A percentile compares a stretch with the other conserved stretches of the same genome.
Conservation (phyloP, 2,888 invertebrate genomes). For the Andrena hattorfiana region DNA sequence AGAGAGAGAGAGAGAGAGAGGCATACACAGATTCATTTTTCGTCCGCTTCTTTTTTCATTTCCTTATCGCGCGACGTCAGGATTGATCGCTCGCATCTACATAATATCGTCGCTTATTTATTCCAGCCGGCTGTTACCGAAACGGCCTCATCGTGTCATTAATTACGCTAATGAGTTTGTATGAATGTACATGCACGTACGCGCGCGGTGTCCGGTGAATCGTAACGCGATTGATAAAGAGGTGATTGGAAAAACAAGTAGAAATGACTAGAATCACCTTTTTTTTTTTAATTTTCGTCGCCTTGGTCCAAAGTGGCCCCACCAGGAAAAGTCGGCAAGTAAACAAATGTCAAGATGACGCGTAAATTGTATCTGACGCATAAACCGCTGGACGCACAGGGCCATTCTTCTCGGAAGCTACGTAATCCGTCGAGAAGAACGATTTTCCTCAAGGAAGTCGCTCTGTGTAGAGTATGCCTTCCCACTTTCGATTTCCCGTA, state of each 20-base stretch:
- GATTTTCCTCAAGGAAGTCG: neutral
- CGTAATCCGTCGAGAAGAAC: neutral
- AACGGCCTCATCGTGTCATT: conserved; percentile 55
- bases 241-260: neutral
- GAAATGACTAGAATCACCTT: too few relatives aligned
- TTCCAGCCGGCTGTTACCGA: conserved; percentile 52
- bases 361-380: too few relatives aligned
- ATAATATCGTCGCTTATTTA: conserved; percentile 64
- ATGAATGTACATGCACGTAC: conserved; percentile 12
- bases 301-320: too few relatives aligned
- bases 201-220: neutral
- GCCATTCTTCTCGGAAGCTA: too few relatives aligned
- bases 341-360: too few relatives aligned
- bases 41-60: neutral
- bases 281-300: too few relatives aligned
- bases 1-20: neutral
- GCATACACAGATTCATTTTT: conserved; percentile 35
- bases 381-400: too few relatives aligned
- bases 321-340: too few relatives aligned
- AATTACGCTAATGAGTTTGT: conserved; percentile 61
- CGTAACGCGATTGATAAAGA: neutral
- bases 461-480: too few relatives aligned
- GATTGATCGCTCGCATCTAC: conserved; percentile 62
- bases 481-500: neutral
- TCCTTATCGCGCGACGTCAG: conserved; percentile 53